A percentile compares a stretch with the other conserved stretches of the same genome.
Evolutionary conservation across 2,888 invertebrate genomes (phyloP).

Genomic region (Cheilosia vulpina): DNA sequence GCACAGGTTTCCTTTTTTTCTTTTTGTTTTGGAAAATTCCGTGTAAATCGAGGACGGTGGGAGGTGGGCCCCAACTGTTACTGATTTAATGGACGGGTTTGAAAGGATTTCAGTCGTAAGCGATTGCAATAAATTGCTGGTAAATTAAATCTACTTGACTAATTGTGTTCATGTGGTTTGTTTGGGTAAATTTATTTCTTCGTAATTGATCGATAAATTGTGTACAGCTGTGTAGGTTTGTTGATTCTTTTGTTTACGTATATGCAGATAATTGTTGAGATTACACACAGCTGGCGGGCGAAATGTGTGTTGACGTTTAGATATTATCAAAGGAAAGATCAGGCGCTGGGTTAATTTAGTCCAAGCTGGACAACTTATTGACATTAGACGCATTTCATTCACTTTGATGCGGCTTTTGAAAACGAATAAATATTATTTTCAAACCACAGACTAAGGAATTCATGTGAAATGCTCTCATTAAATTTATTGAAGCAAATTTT

Average conservation of each 20-base stretch:
- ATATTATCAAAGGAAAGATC: neutral
- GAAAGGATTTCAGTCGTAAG: neutral
- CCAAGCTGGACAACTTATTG: too few species aligned
- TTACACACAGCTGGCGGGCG: neutral
- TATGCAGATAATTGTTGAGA: conserved; percentile 7
- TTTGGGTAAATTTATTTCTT: conserved; percentile 13
- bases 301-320: neutral
- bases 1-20: conserved; percentile 1
- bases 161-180: conserved; percentile 52
- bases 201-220: conserved; percentile 19
- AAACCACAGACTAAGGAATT: too few species aligned
- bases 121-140: conserved; percentile 20
- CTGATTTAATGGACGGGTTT: conserved; percentile 8
- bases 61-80: neutral
- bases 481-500: too few species aligned
- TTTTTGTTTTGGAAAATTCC: conserved; percentile 29
- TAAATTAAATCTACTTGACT: conserved; percentile 57
- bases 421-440: too few species aligned
- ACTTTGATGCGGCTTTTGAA: too few species aligned
- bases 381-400: too few species aligned
- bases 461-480: too few species aligned
- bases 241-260: neutral
- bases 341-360: too few species aligned
- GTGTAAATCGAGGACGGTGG: neutral
- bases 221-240: neutral